Evolutionary conservation across 2,797 vertebrate species (phyloP).

Genomic region (Spinus olivaceus): DNA sequence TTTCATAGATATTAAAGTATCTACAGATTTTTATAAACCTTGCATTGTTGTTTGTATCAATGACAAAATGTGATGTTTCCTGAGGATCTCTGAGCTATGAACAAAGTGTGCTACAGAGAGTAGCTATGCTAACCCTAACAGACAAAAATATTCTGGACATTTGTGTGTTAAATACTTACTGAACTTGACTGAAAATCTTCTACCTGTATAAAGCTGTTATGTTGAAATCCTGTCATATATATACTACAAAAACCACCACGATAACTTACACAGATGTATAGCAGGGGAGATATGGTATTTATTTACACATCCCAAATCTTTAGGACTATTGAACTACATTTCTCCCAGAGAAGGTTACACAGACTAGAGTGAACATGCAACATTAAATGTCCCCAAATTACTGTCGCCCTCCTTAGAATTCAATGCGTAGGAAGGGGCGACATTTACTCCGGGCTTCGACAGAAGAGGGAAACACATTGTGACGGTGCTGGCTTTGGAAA

Average conservation of each 20-base stretch:
- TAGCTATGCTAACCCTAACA: not conserved
- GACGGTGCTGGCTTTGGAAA: not conserved
- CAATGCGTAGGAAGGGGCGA: accelerated
- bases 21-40: not conserved
- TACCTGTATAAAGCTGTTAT: not conserved
- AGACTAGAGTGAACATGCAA: accelerated
- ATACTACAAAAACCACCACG: accelerated
- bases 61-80: not conserved
- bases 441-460: not conserved
- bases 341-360: not conserved
- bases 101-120: not conserved
- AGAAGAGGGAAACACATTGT: not conserved
- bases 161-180: accelerated
- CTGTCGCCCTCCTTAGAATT: not conserved
- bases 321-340: not conserved
- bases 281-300: not conserved
- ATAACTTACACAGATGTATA: not conserved
- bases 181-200: not conserved
- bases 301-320: not conserved
- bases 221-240: not conserved
- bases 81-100: not conserved
- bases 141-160: not conserved
- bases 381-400: not conserved
- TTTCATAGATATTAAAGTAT: not conserved
- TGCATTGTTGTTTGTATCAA: not conserved